Percentiles rank a stretch among this genome's conserved stretches.
Conservation (phyloP, 2,797 vertebrate genomes). For the Anisognathus igniventris region DNA sequence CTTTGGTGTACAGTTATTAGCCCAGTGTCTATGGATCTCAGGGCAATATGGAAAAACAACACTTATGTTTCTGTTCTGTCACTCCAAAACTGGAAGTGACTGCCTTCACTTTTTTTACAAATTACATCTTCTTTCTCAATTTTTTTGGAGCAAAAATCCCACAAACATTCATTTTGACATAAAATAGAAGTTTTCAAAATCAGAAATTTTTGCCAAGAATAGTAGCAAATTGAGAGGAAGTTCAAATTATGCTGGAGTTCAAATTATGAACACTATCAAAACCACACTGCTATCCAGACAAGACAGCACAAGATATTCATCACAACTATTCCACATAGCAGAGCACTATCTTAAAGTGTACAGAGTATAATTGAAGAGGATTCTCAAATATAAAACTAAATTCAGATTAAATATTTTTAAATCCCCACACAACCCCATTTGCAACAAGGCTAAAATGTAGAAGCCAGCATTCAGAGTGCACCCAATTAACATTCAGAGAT, state of each 20-base stretch:
- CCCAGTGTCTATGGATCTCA: not conserved
- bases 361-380: not conserved
- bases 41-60: not conserved
- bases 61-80: rapidly evolving
- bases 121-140: not conserved
- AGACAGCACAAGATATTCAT: not conserved
- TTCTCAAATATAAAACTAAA: not conserved
- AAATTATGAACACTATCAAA: not conserved
- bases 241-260: not conserved
- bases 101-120: not conserved
- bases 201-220: not conserved
- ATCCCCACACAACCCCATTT: not conserved
- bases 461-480: not conserved
- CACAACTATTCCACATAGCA: not conserved
- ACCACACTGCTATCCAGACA: not conserved
- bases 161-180: not conserved
- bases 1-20: not conserved
- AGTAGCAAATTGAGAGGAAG: not conserved
- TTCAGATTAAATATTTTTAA: not conserved
- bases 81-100: not conserved
- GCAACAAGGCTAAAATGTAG: not conserved
- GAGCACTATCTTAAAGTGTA: not conserved
- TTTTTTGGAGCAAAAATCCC: not conserved
- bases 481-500: not conserved
- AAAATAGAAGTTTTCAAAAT: not conserved